phyloP scores from a whole-genome alignment of 1,140 invertebrate species.

The Gonatopus flavifemur region DNA sequence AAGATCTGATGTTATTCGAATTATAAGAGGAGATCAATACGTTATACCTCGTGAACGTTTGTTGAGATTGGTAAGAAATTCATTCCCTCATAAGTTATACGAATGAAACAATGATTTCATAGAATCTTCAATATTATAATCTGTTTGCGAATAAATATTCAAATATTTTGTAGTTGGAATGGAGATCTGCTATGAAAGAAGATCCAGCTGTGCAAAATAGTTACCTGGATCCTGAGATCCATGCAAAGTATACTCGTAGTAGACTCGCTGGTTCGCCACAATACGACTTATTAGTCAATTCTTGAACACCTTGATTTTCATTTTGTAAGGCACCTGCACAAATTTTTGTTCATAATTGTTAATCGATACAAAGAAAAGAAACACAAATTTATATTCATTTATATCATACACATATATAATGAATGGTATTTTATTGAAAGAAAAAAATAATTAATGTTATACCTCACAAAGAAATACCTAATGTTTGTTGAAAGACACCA shows the following conservation, averaged over 20 bases:
- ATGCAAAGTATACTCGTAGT: slow-evolving; percentile 72
- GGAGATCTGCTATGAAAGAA: slow-evolving; percentile 70
- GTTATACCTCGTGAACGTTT: slow-evolving; percentile 54
- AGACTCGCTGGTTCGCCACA: slow-evolving; percentile 66
- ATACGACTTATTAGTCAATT: slow-evolving; percentile 64
- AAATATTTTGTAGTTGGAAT: slow-evolving; percentile 61
- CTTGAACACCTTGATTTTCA: too few species aligned
- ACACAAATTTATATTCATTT: too few species aligned
- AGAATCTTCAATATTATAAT: not conserved
- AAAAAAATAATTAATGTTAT: too few species aligned
- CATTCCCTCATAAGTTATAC: slow-evolving; percentile 3
- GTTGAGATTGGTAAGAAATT: slow-evolving; percentile 52
- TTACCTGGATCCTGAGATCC: slow-evolving; percentile 67
- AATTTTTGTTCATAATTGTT: too few species aligned
- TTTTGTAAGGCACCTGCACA: too few species aligned
- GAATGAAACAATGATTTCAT: not conserved
- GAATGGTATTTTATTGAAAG: too few species aligned
- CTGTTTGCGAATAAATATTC: not conserved
- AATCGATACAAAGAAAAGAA: too few species aligned
- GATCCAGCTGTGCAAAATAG: slow-evolving; percentile 69
- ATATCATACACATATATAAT: too few species aligned
- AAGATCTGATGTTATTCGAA: slow-evolving; percentile 61
- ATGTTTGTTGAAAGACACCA: too few species aligned
- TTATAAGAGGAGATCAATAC: slow-evolving; percentile 62
- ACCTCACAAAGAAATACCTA: too few species aligned